A percentile compares a stretch with the other conserved stretches of the same genome.
phyloP scores from a whole-genome alignment of 1,140 invertebrate genomes.

The Carcinoscorpius rotundicauda region DNA sequence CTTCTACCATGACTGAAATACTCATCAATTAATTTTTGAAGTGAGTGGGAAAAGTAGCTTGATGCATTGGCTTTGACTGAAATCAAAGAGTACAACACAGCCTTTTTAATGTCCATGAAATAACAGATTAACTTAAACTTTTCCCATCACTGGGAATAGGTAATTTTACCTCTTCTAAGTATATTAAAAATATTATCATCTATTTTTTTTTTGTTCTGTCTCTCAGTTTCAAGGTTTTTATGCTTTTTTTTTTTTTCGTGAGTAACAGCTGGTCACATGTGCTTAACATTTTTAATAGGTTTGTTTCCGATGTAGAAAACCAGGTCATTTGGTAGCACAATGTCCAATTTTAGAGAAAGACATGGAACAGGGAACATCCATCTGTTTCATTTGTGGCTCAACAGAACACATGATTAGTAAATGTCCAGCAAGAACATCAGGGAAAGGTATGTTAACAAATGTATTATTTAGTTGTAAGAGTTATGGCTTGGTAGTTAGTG shows the following conservation, averaged over 20 bases:
- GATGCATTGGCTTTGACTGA: no score
- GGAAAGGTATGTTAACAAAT: constrained; percentile 45
- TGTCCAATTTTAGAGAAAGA: constrained; percentile 44
- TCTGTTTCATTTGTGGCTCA: constrained; percentile 80
- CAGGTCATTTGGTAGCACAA: constrained; percentile 62
- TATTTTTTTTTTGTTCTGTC: background rate
- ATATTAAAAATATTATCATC: background rate
- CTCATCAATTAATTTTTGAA: no score
- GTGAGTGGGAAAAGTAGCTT: no score
- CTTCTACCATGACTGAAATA: no score
- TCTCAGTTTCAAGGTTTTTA: background rate
- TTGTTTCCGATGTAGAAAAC: constrained; percentile 54
- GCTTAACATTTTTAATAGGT: constrained; percentile 28
- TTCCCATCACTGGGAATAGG: no score
- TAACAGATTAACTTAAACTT: no score
- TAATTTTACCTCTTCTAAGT: background rate
- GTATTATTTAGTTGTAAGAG: no score
- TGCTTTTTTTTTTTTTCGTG: background rate
- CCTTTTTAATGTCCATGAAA: no score
- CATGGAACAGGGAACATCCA: constrained; percentile 35
- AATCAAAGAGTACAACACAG: no score
- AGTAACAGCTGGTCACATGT: no score
- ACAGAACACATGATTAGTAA: constrained; percentile 73
- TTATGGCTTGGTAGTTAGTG: no score
- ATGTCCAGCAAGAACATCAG: constrained; percentile 52